Evolutionary conservation across 1,140 invertebrate genomes (phyloP).

Genomic region (Helicoverpa armigera): DNA sequence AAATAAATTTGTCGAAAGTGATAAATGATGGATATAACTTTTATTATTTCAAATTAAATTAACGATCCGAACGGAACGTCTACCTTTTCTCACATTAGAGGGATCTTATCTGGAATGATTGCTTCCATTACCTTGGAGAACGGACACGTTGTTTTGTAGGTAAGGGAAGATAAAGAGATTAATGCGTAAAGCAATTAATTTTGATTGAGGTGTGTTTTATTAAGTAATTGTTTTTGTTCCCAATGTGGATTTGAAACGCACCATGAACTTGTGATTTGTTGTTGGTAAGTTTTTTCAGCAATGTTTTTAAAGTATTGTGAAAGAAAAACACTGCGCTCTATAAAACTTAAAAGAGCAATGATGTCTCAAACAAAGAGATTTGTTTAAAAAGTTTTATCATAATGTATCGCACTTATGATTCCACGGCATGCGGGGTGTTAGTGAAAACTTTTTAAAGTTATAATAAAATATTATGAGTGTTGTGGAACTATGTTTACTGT

Average conservation of each 20-base stretch:
- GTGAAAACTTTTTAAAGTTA: constrained; percentile 43
- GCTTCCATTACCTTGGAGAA: constrained; percentile 84
- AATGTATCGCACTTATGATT: background rate
- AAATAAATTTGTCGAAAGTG: constrained; percentile 86
- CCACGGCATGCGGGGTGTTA: constrained; percentile 4
- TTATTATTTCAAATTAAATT: constrained; percentile 87
- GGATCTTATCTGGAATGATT: constrained; percentile 86
- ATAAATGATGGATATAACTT: constrained; percentile 85
- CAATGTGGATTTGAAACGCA: constrained; percentile 76
- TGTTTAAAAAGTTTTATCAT: constrained; percentile 6
- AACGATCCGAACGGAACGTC: constrained; percentile 81
- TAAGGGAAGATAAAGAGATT: constrained; percentile 75
- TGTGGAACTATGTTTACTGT: constrained; percentile 72
- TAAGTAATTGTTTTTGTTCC: constrained; percentile 86
- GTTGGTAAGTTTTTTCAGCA: constrained; percentile 28
- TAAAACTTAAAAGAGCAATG: background rate
- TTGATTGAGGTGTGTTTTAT: constrained; percentile 86
- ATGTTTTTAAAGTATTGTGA: constrained; percentile 18
- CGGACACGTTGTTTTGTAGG: constrained; percentile 82
- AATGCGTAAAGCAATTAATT: constrained; percentile 82
- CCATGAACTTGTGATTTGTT: constrained; percentile 67
- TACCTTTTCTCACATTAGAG: constrained; percentile 85
- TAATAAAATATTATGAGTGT: constrained; percentile 71
- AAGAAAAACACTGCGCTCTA: background rate
- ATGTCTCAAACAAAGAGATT: background rate